These are phyloP conservation scores for Leucophora obtusa DNA, from an alignment of 2,888 invertebrate genomes.

Conservation along the genomic window DNA sequence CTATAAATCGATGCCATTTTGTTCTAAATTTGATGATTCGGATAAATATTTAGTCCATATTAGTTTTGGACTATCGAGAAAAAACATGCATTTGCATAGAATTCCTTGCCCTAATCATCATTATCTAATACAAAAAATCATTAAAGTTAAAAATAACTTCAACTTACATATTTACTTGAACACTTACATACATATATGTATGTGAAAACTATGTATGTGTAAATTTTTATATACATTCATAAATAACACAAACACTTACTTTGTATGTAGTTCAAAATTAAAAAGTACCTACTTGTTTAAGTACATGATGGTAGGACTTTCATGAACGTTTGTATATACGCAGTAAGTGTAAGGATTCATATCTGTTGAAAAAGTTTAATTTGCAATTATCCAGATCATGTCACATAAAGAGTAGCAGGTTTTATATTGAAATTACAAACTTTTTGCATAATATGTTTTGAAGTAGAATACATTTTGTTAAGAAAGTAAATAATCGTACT, in stretches of 20 bases:
- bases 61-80: no score
- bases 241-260: neutral
- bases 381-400: constrained; percentile 50
- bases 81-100: no score
- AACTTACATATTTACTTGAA: constrained; percentile 12
- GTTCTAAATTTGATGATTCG: no score
- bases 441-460: neutral
- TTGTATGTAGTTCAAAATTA: constrained; percentile 4
- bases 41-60: no score
- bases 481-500: no score
- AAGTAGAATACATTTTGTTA: no score
- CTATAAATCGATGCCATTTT: no score
- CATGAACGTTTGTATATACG: neutral
- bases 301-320: constrained; percentile 5
- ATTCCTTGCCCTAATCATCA: no score
- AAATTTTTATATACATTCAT: neutral
- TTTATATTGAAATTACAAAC: constrained; percentile 23
- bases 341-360: constrained; percentile 18
- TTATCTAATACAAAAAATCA: constrained; percentile 14
- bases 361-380: constrained; percentile 49
- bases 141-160: constrained; percentile 21
- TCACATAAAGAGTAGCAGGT: constrained; percentile 27
- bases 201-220: neutral
- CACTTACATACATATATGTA: neutral
- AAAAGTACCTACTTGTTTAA: neutral